Evolutionary conservation across 2,797 vertebrate genomes (phyloP).

Genomic region (Gallinago nigripennis): DNA sequence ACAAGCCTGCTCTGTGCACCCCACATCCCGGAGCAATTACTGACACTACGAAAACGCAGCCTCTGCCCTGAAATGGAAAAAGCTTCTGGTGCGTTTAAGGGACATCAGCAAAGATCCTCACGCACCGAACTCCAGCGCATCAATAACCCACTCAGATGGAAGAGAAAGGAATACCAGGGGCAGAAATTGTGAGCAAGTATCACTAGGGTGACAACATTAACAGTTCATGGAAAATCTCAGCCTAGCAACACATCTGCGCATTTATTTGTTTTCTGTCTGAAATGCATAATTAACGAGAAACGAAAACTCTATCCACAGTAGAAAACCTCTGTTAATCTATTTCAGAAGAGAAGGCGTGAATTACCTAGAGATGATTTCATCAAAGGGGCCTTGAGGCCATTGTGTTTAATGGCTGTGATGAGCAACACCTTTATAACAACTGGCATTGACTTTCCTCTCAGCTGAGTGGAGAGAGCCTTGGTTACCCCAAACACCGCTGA

Average conservation of each 20-base stretch:
- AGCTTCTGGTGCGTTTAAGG: not conserved
- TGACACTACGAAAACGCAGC: not conserved
- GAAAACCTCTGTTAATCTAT: not conserved
- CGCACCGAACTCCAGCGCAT: accelerated
- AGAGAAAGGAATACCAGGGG: not conserved
- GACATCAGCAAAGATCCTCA: not conserved
- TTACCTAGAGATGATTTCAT: not conserved
- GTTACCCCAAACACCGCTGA: not conserved
- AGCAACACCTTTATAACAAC: not conserved
- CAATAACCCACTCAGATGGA: not conserved
- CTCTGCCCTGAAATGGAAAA: not conserved
- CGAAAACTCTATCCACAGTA: not conserved
- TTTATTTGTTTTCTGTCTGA: not conserved
- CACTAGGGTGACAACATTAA: not conserved
- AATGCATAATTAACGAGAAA: not conserved
- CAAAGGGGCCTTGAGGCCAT: not conserved
- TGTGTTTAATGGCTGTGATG: too few relatives aligned
- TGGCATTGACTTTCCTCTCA: too few relatives aligned
- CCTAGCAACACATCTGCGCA: not conserved
- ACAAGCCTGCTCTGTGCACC: not conserved
- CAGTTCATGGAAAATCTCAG: not conserved
- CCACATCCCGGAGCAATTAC: not conserved
- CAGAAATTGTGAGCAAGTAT: not conserved
- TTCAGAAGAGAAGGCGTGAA: not conserved
- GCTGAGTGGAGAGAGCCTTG: not conserved